These are phyloP conservation scores for Callimorpha dominula DNA, from an alignment of 2,888 invertebrate species.

Conservation along the genomic window DNA sequence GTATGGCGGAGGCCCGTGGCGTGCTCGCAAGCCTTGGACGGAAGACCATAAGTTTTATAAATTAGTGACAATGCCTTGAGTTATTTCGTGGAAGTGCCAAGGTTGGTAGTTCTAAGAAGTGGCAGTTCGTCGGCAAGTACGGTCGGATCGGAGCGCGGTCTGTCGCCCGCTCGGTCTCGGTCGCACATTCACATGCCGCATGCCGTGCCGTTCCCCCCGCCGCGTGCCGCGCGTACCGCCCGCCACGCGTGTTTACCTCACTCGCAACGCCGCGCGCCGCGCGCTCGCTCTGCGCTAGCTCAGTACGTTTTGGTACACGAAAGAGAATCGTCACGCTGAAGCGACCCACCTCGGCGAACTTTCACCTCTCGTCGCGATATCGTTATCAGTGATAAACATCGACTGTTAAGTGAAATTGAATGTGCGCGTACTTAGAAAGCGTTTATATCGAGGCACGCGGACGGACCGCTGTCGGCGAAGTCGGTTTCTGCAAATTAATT, in stretches of 20 bases:
- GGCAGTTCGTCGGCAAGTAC: conserved; percentile 67
- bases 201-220: conserved; percentile 37
- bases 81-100: conserved; percentile 82
- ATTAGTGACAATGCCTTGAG: conserved; percentile 85
- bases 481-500: conserved; percentile 84
- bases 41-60: conserved; percentile 82
- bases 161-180: conserved; percentile 34
- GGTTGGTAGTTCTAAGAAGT: conserved; percentile 83
- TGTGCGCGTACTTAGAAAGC: conserved; percentile 81
- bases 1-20: conserved; percentile 49
- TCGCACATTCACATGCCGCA: conserved; percentile 15
- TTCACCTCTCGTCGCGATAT: conserved; percentile 83
- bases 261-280: conserved; percentile 50
- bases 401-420: conserved; percentile 81
- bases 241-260: conserved; percentile 60
- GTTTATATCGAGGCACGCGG: conserved; percentile 75
- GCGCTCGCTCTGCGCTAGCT: conserved; percentile 51
- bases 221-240: conserved; percentile 42
- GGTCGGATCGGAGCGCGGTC: conserved; percentile 48
- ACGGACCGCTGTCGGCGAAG: conserved; percentile 69
- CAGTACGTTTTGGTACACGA: conserved; percentile 75
- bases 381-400: conserved; percentile 81
- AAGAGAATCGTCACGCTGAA: conserved; percentile 66
- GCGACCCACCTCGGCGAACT: conserved; percentile 73
- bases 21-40: conserved; percentile 66